phyloP scores from a whole-genome alignment of 2,113 vertebrate genomes.

The Dunckerocampus dactyliophorus region DNA sequence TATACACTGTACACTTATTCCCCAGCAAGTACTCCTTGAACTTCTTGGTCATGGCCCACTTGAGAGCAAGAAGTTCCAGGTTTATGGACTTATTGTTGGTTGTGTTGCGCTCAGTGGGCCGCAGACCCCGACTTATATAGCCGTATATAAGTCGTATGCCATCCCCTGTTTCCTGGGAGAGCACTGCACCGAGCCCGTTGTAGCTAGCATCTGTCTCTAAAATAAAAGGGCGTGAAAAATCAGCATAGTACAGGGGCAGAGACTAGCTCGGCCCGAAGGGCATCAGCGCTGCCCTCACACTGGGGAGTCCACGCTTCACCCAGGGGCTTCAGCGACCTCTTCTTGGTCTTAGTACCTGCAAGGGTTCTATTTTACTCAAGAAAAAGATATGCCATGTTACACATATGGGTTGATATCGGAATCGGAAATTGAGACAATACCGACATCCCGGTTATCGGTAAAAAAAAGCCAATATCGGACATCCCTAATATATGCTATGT shows the following conservation, averaged over 20 bases:
- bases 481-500: too few relatives aligned
- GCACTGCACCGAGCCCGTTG: background rate
- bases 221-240: background rate
- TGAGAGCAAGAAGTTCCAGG: background rate
- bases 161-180: background rate
- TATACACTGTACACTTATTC: background rate
- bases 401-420: too few relatives aligned
- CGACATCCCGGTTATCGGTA: too few relatives aligned
- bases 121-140: background rate
- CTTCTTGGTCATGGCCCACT: background rate
- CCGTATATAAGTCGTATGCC: background rate
- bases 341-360: too few relatives aligned
- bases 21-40: background rate
- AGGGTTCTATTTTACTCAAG: too few relatives aligned
- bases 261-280: background rate
- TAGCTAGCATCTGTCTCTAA: background rate
- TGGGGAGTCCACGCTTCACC: background rate
- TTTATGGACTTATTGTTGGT: background rate
- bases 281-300: background rate
- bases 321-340: too few relatives aligned
- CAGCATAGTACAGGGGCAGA: background rate
- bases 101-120: background rate
- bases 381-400: too few relatives aligned
- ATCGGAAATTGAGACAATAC: too few relatives aligned
- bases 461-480: too few relatives aligned